Percentiles rank a stretch among this genome's conserved stretches.
Evolutionary conservation across 2,113 vertebrate species (phyloP).

Genomic region (Bubo bubo): DNA sequence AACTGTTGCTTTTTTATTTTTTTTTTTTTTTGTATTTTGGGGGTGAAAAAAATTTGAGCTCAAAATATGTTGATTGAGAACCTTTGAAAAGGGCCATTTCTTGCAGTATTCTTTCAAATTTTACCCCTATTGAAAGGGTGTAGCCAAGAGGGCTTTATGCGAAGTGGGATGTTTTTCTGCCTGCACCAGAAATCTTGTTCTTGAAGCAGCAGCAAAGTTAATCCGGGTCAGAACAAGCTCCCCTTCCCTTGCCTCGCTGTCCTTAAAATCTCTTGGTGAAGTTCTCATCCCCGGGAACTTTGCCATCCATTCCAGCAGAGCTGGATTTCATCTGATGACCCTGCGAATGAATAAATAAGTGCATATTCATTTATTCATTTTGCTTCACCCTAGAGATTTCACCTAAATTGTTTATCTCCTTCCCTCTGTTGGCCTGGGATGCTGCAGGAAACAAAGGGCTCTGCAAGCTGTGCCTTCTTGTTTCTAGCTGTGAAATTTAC

Average conservation of each 20-base stretch:
- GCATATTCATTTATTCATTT: slow-evolving; percentile 17
- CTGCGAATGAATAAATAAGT: slow-evolving; percentile 9
- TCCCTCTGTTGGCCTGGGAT: neutral
- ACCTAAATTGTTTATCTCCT: slow-evolving; percentile 69
- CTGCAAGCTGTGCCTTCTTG: neutral
- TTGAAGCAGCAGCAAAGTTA: neutral
- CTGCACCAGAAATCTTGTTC: neutral
- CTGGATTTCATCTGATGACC: slow-evolving; percentile 54
- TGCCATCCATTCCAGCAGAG: slow-evolving; percentile 35
- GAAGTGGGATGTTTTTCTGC: neutral
- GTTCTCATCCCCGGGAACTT: slow-evolving; percentile 15
- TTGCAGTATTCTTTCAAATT: neutral
- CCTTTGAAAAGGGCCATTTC: neutral
- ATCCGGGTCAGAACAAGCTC: neutral
- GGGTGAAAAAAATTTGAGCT: neutral
- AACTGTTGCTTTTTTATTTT: neutral
- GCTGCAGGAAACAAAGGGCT: slow-evolving; percentile 41
- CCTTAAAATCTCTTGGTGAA: slow-evolving; percentile 62
- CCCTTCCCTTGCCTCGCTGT: slow-evolving; percentile 7
- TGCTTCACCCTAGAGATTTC: slow-evolving; percentile 28
- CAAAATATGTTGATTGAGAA: fast-evolving
- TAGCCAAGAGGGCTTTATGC: neutral
- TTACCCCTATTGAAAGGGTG: neutral
- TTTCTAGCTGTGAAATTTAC: slow-evolving; percentile 20
- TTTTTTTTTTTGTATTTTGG: neutral